Percentiles rank a stretch among this genome's conserved stretches.
Conservation (phyloP, 2,113 vertebrate species). For the Rhipidura dahli region DNA sequence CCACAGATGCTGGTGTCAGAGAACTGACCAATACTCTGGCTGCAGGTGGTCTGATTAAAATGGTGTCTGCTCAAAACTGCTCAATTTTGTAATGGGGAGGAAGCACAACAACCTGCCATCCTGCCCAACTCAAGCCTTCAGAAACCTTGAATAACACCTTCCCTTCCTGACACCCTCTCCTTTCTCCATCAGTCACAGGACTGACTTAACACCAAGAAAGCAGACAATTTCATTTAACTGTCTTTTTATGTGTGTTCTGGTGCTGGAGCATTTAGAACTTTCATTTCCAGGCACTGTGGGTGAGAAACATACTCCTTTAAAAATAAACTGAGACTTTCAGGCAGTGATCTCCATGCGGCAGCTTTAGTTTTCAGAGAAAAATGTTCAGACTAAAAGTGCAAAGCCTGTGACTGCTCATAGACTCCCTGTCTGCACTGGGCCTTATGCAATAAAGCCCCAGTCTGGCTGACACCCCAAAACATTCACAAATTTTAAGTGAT, state of each 20-base stretch:
- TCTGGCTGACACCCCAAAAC: neutral
- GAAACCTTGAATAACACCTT: constrained; percentile 12
- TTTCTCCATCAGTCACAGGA: constrained; percentile 33
- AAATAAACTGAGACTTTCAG: constrained; percentile 58
- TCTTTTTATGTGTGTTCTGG: constrained; percentile 52
- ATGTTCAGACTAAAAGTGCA: neutral
- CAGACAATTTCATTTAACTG: constrained; percentile 55
- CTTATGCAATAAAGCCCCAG: neutral
- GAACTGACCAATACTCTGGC: neutral
- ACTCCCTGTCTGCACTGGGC: neutral
- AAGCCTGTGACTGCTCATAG: constrained; percentile 19
- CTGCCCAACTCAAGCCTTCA: neutral
- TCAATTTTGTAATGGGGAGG: neutral
- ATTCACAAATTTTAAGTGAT: neutral
- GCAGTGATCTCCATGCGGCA: neutral
- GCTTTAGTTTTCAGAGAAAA: constrained; percentile 6
- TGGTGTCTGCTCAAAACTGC: neutral
- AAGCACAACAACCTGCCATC: neutral
- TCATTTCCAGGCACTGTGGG: constrained; percentile 57
- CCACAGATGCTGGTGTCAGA: neutral
- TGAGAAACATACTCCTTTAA: constrained; percentile 49
- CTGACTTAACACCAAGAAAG: constrained; percentile 55
- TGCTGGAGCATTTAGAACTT: constrained; percentile 55
- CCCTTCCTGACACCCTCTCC: neutral
- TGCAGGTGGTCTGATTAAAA: neutral